A percentile compares a stretch with the other conserved stretches of the same genome.
These are phyloP conservation scores for Atta cephalotes DNA, from an alignment of 1,140 invertebrate species.

Conservation along the genomic window DNA sequence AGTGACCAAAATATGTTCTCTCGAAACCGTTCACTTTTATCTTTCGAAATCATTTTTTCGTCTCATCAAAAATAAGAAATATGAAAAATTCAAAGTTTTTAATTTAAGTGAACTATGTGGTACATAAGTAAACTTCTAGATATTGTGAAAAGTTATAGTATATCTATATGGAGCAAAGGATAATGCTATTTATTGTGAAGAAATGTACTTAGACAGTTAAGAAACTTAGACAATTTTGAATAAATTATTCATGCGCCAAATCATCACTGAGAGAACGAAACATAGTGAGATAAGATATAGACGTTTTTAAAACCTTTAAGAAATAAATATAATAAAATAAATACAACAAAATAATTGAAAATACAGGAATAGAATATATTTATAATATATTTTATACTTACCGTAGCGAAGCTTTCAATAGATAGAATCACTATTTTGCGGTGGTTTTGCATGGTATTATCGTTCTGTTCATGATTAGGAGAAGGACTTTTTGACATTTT, in stretches of 20 bases:
- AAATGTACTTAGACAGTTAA: neutral
- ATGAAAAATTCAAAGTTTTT: no score
- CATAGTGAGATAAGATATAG: neutral
- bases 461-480: neutral
- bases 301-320: neutral
- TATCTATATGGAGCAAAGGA: no score
- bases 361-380: neutral
- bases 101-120: no score
- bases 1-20: no score
- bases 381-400: neutral
- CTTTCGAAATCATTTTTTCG: no score
- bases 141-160: no score
- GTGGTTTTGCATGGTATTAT: neutral
- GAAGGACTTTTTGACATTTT: slow-evolving; percentile 17
- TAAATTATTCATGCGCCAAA: neutral
- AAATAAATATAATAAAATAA: neutral
- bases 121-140: no score
- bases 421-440: slow-evolving; percentile 9
- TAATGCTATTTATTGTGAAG: no score
- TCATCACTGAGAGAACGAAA: neutral
- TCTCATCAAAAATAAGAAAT: no score
- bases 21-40: no score
- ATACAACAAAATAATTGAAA: neutral
- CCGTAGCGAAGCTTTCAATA: neutral
- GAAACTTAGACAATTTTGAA: neutral